Percentiles rank a stretch among this genome's conserved stretches.
Conservation (phyloP, 1,140 invertebrate genomes). For the Maniola jurtina region DNA sequence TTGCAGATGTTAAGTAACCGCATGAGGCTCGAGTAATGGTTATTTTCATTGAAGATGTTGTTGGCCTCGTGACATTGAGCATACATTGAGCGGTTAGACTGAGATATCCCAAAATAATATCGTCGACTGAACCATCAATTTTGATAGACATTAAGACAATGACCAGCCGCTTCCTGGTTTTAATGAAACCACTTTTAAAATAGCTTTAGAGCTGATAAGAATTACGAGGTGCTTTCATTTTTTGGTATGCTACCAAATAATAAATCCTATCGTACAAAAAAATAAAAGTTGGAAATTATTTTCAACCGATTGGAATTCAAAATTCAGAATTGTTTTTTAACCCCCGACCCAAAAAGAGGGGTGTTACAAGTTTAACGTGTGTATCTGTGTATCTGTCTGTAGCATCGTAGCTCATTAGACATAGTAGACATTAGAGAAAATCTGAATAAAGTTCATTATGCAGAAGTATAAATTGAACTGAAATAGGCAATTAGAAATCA, state of each 20-base stretch:
- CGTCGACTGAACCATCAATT: slow-evolving; percentile 7
- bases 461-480: too few species aligned
- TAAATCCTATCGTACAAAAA: background rate
- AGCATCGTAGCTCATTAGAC: too few species aligned
- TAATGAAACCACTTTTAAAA: slow-evolving; percentile 36
- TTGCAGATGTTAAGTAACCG: slow-evolving; percentile 30
- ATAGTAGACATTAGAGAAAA: too few species aligned
- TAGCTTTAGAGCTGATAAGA: slow-evolving; percentile 11
- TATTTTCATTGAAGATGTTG: slow-evolving; percentile 65
- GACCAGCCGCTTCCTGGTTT: slow-evolving; percentile 45
- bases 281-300: background rate
- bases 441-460: too few species aligned
- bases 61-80: slow-evolving; percentile 71
- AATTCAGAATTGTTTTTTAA: too few species aligned
- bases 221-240: background rate
- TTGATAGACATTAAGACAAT: slow-evolving; percentile 30
- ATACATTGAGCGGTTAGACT: slow-evolving; percentile 56
- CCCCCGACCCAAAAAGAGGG: too few species aligned
- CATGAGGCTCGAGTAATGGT: slow-evolving; percentile 45
- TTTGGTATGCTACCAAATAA: background rate
- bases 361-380: too few species aligned
- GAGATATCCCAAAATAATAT: slow-evolving; percentile 42
- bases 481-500: too few species aligned
- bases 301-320: background rate
- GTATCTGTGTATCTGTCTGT: too few species aligned